Evolutionary conservation across 1,140 invertebrate species (phyloP).

Genomic region (Trichonephila clavata): DNA sequence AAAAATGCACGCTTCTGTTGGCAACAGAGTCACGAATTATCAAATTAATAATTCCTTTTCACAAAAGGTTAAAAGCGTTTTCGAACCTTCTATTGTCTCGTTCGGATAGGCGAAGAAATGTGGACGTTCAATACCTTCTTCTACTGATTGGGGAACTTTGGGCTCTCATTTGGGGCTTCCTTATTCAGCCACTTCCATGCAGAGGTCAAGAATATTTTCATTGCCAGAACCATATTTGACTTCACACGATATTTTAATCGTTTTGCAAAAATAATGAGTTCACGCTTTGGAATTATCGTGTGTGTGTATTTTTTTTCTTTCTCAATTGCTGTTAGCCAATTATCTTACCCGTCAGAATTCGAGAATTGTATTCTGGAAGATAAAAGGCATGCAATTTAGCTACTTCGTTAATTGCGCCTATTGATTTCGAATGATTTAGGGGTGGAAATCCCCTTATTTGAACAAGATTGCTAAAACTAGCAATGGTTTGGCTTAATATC

Average conservation of each 20-base stretch:
- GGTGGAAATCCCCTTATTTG: too few species aligned
- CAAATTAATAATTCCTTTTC: conserved; percentile 69
- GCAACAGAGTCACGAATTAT: conserved; percentile 63
- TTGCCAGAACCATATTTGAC: conserved; percentile 46
- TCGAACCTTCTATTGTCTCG: conserved; percentile 48
- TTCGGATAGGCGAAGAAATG: conserved; percentile 14
- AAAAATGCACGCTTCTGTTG: conserved; percentile 53
- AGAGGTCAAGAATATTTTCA: conserved; percentile 56
- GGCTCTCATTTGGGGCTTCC: background rate
- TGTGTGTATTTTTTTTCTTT: background rate
- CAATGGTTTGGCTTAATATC: too few species aligned
- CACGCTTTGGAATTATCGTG: background rate
- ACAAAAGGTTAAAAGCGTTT: conserved; percentile 54
- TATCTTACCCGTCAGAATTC: background rate
- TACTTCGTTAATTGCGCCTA: background rate
- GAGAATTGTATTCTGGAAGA: background rate
- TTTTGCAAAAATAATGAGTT: conserved; percentile 29
- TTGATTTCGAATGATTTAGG: background rate
- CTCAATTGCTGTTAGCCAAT: background rate
- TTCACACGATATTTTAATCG: conserved; percentile 49
- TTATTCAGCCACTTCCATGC: background rate
- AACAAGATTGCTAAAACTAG: too few species aligned
- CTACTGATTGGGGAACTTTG: background rate
- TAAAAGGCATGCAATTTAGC: background rate
- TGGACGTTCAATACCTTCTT: background rate